These are phyloP conservation scores for Drosophila sordidapex DNA, from an alignment of 2,888 invertebrate species.

Conservation along the genomic window DNA sequence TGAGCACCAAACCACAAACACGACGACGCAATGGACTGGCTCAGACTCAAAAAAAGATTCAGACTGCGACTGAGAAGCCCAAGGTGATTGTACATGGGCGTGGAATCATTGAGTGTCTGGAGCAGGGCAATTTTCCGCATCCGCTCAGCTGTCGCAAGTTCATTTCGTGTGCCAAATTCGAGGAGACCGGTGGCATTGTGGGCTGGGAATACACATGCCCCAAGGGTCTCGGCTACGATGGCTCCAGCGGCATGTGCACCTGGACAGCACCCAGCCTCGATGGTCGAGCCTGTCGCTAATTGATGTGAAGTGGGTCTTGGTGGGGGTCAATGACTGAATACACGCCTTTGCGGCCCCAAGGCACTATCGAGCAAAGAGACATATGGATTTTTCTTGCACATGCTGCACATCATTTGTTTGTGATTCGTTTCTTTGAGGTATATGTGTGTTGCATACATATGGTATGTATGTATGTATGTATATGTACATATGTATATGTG, in stretches of 20 bases:
- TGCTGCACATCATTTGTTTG: constrained; percentile 42
- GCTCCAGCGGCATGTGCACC: constrained; percentile 95
- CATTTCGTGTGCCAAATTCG: constrained; percentile 94
- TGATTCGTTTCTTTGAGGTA: constrained; percentile 41
- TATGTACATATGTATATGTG: neutral
- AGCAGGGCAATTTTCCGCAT: constrained; percentile 96
- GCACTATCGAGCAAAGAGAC: neutral
- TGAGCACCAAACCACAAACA: constrained; percentile 82
- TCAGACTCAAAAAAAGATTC: constrained; percentile 52
- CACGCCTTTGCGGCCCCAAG: constrained; percentile 14
- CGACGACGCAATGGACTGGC: constrained; percentile 27
- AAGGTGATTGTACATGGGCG: constrained; percentile 88
- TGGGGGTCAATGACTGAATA: constrained; percentile 60
- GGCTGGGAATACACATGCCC: constrained; percentile 97
- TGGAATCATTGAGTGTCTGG: constrained; percentile 93
- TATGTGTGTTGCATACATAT: neutral
- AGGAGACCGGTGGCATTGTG: constrained; percentile 90
- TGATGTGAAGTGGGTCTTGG: constrained; percentile 32
- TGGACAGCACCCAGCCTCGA: constrained; percentile 89
- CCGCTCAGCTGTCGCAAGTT: constrained; percentile 96
- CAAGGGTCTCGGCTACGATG: constrained; percentile 93
- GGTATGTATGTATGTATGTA: neutral
- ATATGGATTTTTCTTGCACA: constrained; percentile 21
- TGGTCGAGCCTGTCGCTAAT: constrained; percentile 89
- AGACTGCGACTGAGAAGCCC: constrained; percentile 40